Conservation (phyloP, 92 coral and sea anemone genomes). For the Porites lobata region DNA sequence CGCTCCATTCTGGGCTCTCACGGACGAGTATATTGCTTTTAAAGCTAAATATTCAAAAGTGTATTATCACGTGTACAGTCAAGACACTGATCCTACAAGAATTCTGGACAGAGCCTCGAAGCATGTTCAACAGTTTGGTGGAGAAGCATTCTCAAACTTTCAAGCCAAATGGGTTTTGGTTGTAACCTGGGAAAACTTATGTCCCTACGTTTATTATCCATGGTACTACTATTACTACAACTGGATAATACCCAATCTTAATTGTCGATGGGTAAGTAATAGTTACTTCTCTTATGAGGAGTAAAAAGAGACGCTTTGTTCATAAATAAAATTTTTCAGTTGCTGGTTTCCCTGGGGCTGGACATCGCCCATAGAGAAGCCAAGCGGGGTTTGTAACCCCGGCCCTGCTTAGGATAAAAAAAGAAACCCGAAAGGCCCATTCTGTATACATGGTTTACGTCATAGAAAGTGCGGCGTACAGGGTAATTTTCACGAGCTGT, state of each 20-base stretch:
- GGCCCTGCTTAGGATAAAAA: too few relatives aligned
- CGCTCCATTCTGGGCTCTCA: constrained; percentile 52
- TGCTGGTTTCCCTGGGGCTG: too few relatives aligned
- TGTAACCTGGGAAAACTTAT: constrained; percentile 27
- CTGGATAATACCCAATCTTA: background rate
- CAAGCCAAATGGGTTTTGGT: constrained; percentile 27
- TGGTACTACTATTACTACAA: background rate
- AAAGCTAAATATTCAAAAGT: background rate
- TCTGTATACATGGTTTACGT: too few relatives aligned
- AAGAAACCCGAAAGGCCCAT: too few relatives aligned
- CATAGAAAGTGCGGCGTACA: too few relatives aligned
- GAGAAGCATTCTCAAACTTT: background rate
- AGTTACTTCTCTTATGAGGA: background rate
- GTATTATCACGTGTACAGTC: constrained; percentile 1
- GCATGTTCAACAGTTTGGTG: constrained; percentile 9
- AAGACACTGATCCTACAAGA: background rate
- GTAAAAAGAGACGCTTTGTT: too few relatives aligned
- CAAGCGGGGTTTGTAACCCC: too few relatives aligned
- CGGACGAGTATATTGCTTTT: constrained; percentile 2
- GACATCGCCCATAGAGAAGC: too few relatives aligned
- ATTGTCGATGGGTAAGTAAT: background rate
- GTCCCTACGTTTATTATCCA: constrained; percentile 1
- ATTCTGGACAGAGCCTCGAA: background rate
- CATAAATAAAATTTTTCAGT: too few relatives aligned
- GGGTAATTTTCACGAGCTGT: too few relatives aligned